phyloP scores from a whole-genome alignment of 2,113 vertebrate genomes.

The Zonotrichia leucophrys region DNA sequence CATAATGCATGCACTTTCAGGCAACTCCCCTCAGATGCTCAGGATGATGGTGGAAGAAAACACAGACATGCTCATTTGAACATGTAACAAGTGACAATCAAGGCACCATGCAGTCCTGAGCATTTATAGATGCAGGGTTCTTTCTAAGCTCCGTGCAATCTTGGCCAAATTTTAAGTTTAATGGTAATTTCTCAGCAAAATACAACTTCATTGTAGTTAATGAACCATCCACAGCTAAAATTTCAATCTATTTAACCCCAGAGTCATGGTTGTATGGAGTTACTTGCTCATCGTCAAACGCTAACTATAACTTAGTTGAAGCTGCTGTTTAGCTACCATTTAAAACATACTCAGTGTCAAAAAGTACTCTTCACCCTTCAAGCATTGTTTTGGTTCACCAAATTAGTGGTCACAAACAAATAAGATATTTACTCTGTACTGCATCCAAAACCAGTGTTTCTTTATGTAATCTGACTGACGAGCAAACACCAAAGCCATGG shows the following conservation, averaged over 20 bases:
- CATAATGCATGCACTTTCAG: neutral
- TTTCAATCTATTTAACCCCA: neutral
- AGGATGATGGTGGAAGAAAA: neutral
- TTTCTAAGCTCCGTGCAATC: neutral
- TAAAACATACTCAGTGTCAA: neutral
- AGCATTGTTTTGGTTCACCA: neutral
- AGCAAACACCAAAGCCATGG: neutral
- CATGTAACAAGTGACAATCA: neutral
- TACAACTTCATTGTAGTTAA: neutral
- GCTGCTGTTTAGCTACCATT: neutral
- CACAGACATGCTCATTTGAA: neutral
- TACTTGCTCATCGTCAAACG: neutral
- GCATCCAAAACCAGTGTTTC: neutral
- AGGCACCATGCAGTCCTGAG: neutral
- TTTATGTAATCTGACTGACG: neutral
- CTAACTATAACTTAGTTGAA: neutral
- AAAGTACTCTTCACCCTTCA: neutral
- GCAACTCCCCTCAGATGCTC: neutral
- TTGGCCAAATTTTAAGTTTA: neutral
- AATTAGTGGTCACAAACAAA: slow-evolving; percentile 6
- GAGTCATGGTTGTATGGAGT: neutral
- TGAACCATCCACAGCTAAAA: neutral
- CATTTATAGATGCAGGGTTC: neutral
- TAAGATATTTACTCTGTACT: neutral
- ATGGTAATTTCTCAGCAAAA: slow-evolving; percentile 3